phyloP scores from a whole-genome alignment of 2,888 invertebrate species.

The Strigamia transsilvanica region DNA sequence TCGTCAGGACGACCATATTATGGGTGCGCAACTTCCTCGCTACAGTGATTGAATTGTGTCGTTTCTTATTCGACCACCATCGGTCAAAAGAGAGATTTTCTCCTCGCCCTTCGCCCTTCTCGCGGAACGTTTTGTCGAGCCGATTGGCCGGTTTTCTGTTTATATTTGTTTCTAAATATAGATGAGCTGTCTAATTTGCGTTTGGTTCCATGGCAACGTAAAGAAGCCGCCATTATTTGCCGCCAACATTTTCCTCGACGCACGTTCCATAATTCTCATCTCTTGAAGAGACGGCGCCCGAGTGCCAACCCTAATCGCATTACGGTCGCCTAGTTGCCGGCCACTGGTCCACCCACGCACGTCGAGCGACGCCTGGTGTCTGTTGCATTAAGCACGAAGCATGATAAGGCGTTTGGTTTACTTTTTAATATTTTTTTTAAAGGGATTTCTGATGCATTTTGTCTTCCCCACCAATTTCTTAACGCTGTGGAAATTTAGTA shows the following conservation, averaged over 20 bases:
- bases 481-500: background rate
- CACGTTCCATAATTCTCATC: conserved; percentile 11
- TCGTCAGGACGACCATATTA: background rate
- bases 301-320: conserved; percentile 29
- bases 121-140: background rate
- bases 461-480: background rate
- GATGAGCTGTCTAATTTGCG: background rate
- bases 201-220: background rate
- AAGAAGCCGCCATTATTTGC: background rate
- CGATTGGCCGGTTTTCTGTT: no score
- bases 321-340: conserved; percentile 35
- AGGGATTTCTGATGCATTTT: background rate
- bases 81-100: background rate
- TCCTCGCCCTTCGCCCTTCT: background rate
- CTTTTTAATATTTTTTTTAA: background rate
- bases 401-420: conserved; percentile 1
- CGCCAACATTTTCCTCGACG: background rate
- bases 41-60: conserved; percentile 5
- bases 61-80: background rate
- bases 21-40: conserved; percentile 8
- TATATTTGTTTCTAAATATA: background rate
- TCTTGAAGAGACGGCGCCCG: conserved; percentile 20
- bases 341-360: conserved; percentile 28
- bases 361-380: conserved; percentile 34
- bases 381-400: conserved; percentile 22